A percentile compares a stretch with the other conserved stretches of the same genome.
Conservation (phyloP, 2,888 invertebrate species). For the Rhagonycha lutea region DNA sequence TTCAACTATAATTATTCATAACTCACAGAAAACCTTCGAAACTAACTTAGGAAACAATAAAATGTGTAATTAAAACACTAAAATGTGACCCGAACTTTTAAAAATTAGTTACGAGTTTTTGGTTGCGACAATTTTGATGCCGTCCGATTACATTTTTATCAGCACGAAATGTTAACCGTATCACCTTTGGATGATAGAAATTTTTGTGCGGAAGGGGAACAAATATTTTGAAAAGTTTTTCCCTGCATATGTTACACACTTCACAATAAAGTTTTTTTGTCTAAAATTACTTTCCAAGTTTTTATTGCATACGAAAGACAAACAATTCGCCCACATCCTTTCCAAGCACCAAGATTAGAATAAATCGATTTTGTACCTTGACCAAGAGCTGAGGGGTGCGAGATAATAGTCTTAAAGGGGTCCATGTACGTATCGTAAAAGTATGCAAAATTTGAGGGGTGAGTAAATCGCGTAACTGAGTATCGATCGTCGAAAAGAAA, state of each 20-base stretch:
- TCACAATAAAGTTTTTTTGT: background rate
- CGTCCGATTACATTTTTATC: background rate
- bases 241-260: constrained; percentile 1
- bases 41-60: background rate
- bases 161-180: background rate
- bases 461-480: background rate
- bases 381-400: constrained; percentile 5
- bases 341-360: background rate
- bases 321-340: background rate
- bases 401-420: background rate
- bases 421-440: background rate
- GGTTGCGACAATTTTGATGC: background rate
- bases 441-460: background rate
- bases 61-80: background rate
- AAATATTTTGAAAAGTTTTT: background rate
- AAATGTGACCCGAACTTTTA: background rate
- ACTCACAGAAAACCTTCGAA: background rate
- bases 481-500: background rate
- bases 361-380: constrained; percentile 15
- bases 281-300: constrained; percentile 1
- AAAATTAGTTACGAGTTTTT: background rate
- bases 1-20: background rate
- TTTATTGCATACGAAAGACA: constrained; percentile 1
- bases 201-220: background rate
- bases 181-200: background rate